Conservation (phyloP, 2,113 vertebrate species). For the Clarias macrocephalus region DNA sequence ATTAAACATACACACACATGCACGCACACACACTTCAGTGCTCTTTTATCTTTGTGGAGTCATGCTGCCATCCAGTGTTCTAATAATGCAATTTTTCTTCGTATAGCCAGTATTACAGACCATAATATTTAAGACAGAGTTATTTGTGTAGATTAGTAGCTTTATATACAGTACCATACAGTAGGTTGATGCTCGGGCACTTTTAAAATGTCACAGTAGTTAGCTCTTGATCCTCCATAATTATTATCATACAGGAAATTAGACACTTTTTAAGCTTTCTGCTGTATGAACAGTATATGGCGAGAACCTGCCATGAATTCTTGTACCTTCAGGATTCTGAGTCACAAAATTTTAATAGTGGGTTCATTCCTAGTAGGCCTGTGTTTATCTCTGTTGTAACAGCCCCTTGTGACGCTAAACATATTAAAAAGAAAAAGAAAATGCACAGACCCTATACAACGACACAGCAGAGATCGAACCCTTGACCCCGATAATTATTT, state of each 20-base stretch:
- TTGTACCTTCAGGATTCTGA: constrained; percentile 22
- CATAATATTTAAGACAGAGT: neutral
- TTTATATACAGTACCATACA: neutral
- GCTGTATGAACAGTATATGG: constrained; percentile 13
- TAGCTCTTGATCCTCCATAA: constrained; percentile 47
- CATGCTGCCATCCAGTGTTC: constrained; percentile 41
- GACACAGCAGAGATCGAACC: too few relatives aligned
- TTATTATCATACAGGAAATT: constrained; percentile 50
- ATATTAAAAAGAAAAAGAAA: neutral
- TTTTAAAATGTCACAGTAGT: constrained; percentile 59
- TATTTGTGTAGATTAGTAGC: neutral
- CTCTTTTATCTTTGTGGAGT: constrained; percentile 15
- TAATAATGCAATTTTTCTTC: neutral
- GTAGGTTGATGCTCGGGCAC: neutral
- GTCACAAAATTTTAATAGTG: constrained; percentile 54
- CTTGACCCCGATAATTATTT: too few relatives aligned
- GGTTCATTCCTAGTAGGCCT: constrained; percentile 17
- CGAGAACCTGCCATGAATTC: constrained; percentile 48
- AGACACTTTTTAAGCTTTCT: constrained; percentile 54
- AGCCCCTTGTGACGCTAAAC: neutral
- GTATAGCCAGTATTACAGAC: neutral
- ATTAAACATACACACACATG: neutral
- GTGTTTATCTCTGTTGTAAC: neutral
- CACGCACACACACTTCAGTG: neutral
- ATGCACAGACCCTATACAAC: too few relatives aligned